Conservation (phyloP, 2,888 invertebrate species). For the Dastarcus helophoroides region DNA sequence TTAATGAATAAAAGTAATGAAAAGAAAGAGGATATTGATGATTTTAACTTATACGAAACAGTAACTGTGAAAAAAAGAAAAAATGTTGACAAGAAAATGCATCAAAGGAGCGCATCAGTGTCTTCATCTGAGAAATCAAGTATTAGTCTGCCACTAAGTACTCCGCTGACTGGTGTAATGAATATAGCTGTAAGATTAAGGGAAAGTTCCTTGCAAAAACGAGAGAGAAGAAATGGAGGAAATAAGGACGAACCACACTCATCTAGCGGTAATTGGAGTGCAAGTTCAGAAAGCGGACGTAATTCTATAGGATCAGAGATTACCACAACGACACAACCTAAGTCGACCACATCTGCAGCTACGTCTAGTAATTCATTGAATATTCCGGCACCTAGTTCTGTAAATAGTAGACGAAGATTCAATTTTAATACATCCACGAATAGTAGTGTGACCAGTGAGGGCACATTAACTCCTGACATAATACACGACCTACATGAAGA, state of each 20-base stretch:
- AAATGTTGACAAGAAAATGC: constrained; percentile 46
- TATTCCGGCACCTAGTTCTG: constrained; percentile 53
- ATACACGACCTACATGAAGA: constrained; percentile 72
- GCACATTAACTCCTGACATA: constrained; percentile 72
- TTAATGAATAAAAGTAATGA: constrained; percentile 57
- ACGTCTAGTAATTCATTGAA: constrained; percentile 62
- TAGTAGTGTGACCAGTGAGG: constrained; percentile 75
- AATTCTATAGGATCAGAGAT: constrained; percentile 79
- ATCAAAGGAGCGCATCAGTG: constrained; percentile 62
- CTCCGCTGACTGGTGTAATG: constrained; percentile 45
- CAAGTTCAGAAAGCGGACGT: constrained; percentile 79
- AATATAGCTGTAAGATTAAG: constrained; percentile 61
- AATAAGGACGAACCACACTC: constrained; percentile 75
- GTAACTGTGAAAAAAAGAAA: constrained; percentile 53
- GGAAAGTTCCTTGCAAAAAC: constrained; percentile 59
- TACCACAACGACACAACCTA: constrained; percentile 59
- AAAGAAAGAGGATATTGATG: constrained; percentile 44
- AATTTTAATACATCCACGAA: constrained; percentile 66
- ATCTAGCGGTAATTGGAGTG: constrained; percentile 91
- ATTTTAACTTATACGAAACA: constrained; percentile 54
- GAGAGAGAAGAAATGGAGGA: constrained; percentile 53
- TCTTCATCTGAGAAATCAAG: constrained; percentile 63
- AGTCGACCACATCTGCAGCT: constrained; percentile 55
- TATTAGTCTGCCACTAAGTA: constrained; percentile 45
- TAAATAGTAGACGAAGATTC: constrained; percentile 50